These are phyloP conservation scores for Forpus xanthops DNA, from an alignment of 2,797 vertebrate genomes.

Conservation along the genomic window DNA sequence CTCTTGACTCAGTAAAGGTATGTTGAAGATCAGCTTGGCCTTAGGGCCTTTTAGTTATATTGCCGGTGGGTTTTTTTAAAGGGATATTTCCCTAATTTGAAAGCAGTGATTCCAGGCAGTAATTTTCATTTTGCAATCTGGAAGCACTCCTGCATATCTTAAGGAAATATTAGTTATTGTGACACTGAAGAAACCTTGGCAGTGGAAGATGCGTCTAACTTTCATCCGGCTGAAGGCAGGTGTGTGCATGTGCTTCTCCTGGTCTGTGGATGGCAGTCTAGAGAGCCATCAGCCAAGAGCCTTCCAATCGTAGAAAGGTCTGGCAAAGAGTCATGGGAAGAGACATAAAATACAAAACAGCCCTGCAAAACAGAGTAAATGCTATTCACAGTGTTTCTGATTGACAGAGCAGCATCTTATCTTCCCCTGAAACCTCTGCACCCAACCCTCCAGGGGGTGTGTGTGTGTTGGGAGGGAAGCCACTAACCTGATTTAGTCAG, in stretches of 20 bases:
- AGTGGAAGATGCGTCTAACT: background rate
- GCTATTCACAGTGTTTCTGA: background rate
- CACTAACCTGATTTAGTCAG: background rate
- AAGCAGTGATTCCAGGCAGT: conserved; percentile 19
- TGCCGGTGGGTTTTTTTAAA: conserved; percentile 28
- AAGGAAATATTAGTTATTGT: background rate
- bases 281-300: background rate
- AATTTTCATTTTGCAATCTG: conserved; percentile 28
- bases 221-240: background rate
- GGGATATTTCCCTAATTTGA: conserved; percentile 41
- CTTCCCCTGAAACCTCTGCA: background rate
- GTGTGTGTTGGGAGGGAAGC: background rate
- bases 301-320: background rate
- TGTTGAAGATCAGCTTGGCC: conserved; percentile 7
- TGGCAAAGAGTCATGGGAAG: background rate
- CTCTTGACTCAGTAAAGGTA: conserved; percentile 23
- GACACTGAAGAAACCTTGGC: background rate
- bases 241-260: background rate
- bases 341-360: background rate
- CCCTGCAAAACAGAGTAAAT: background rate
- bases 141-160: conserved; percentile 34
- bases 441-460: background rate
- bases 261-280: conserved; percentile 51
- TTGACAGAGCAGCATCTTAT: background rate
- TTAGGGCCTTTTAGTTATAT: background rate